Conservation (phyloP, 2,797 vertebrate species). For the Thamnophis elegans region DNA sequence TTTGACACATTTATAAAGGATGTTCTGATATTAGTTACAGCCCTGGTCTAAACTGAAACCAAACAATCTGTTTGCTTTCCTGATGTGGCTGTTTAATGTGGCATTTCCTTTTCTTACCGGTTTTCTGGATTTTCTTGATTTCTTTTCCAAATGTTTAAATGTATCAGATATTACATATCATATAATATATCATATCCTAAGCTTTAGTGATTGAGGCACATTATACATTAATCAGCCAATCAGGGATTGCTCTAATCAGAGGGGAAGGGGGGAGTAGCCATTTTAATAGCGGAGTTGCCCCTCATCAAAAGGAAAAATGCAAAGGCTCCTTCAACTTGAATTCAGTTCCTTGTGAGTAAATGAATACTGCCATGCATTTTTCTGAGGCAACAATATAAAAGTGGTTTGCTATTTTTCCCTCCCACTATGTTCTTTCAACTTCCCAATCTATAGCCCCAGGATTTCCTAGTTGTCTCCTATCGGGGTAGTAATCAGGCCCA, state of each 20-base stretch:
- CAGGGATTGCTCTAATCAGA: neutral
- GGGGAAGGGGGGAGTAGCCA: neutral
- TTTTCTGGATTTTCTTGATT: neutral
- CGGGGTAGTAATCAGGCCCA: neutral
- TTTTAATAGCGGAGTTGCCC: neutral
- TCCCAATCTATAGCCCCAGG: neutral
- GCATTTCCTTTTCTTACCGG: neutral
- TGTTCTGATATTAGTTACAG: neutral
- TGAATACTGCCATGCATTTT: neutral
- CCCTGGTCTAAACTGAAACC: neutral
- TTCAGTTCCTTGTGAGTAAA: neutral
- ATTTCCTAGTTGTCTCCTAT: neutral
- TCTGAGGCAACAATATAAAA: neutral
- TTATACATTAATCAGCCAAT: neutral
- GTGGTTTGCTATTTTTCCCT: neutral
- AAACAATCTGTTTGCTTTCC: neutral
- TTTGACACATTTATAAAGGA: neutral
- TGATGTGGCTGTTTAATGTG: neutral
- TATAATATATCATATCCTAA: too few relatives aligned
- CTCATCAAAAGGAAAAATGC: neutral
- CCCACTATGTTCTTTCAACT: neutral
- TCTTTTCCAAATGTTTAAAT: neutral
- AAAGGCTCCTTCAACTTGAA: neutral
- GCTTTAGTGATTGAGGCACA: neutral
- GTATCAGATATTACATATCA: neutral